Evolutionary conservation across 2,888 invertebrate species (phyloP).

Genomic region (Dryadula phaetusa): DNA sequence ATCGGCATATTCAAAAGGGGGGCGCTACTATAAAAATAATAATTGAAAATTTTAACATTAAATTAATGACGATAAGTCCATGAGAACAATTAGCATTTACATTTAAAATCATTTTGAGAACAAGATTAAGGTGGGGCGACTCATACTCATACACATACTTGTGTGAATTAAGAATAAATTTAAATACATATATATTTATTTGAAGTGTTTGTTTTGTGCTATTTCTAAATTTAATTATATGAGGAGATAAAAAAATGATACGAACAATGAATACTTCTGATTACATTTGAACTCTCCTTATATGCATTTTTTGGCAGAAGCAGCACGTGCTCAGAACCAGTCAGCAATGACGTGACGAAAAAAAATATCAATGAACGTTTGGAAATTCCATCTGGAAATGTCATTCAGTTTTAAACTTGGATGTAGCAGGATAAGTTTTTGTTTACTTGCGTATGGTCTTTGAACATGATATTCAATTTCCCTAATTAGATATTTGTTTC

Average conservation of each 20-base stretch:
- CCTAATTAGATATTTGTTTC: conserved; percentile 56
- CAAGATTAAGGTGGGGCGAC: conserved; percentile 37
- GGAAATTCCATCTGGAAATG: conserved; percentile 36
- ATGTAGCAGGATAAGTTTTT: conserved; percentile 34
- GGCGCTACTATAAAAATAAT: neutral
- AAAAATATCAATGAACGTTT: conserved; percentile 30
- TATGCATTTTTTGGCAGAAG: conserved; percentile 19
- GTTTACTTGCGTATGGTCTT: conserved; percentile 26
- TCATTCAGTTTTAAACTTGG: conserved; percentile 39
- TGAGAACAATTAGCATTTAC: conserved; percentile 25
- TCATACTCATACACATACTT: too few species aligned
- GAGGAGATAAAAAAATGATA: neutral
- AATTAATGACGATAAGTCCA: conserved; percentile 4
- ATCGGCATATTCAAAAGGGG: neutral
- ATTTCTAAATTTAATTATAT: neutral
- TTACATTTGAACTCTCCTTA: conserved; percentile 15
- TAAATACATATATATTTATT: neutral
- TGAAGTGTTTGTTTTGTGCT: neutral
- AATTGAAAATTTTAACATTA: conserved; percentile 9
- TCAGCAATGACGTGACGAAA: conserved; percentile 22
- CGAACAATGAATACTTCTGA: neutral
- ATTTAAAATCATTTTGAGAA: conserved; percentile 35
- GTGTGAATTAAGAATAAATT: conserved; percentile 15
- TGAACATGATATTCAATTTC: conserved; percentile 52
- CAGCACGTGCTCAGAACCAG: conserved; percentile 40